Conservation (phyloP, 1,140 invertebrate species). For the Drosophila quadrilineata region DNA sequence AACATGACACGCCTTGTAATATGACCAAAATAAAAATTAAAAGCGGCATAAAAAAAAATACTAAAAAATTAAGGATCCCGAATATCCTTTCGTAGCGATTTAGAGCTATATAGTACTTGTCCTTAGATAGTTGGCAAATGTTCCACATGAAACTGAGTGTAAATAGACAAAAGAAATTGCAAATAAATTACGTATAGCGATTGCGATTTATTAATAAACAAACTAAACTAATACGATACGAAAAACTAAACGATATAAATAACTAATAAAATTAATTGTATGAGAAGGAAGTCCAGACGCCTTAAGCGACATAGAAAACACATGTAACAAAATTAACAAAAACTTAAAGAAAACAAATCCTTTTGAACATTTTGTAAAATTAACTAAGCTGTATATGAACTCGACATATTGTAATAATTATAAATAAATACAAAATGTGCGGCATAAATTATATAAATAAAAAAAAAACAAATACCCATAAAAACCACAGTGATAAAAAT, state of each 20-base stretch:
- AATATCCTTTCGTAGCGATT: no score
- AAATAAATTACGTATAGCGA: no score
- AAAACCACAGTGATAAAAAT: no score
- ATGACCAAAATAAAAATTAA: conserved; percentile 48
- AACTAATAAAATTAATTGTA: conserved; percentile 37
- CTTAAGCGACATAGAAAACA: conserved; percentile 56
- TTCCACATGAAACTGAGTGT: no score
- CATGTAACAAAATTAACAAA: conserved; percentile 54
- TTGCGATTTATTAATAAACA: conserved; percentile 50
- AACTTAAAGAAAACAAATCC: conserved; percentile 10
- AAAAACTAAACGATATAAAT: conserved; percentile 39
- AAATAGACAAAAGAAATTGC: no score
- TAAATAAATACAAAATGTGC: conserved; percentile 64
- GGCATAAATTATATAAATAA: conserved; percentile 39
- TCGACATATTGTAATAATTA: conserved; percentile 53
- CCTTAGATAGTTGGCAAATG: no score
- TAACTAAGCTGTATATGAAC: conserved; percentile 67
- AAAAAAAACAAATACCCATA: conserved; percentile 13
- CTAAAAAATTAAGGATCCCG: conserved; percentile 1
- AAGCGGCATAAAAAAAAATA: no score
- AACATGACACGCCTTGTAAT: conserved; percentile 55
- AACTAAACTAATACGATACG: conserved; percentile 30
- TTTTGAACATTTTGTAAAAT: conserved; percentile 70
- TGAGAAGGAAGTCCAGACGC: conserved; percentile 62
- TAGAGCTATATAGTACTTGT: no score